These are phyloP conservation scores for Beroe forskalii DNA, from an alignment of 37 sponge, comb jelly and placozoan species.

Conservation along the genomic window DNA sequence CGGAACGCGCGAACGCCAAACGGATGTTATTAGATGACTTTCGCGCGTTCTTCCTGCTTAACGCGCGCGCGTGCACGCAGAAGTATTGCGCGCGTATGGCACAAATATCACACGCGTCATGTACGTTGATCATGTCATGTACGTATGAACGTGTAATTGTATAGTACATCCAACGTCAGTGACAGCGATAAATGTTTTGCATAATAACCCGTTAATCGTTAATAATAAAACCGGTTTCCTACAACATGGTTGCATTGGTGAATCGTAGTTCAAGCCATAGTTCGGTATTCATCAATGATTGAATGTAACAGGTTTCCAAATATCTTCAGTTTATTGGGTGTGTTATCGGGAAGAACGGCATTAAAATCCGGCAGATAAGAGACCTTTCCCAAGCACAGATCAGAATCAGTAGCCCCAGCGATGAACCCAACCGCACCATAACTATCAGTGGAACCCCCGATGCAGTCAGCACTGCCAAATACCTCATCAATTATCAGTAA, in stretches of 20 bases:
- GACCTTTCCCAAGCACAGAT: constrained; percentile 63
- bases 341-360: constrained; percentile 62
- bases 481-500: constrained; percentile 64
- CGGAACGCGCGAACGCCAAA: constrained; percentile 23
- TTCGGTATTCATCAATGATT: too few relatives aligned
- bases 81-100: not conserved
- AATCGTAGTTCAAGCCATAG: too few relatives aligned
- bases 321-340: constrained; percentile 51
- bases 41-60: constrained; percentile 24
- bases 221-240: too few relatives aligned
- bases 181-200: too few relatives aligned
- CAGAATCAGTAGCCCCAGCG: constrained; percentile 61
- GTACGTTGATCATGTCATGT: too few relatives aligned
- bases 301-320: too few relatives aligned
- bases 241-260: too few relatives aligned
- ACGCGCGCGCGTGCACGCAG: constrained; percentile 20
- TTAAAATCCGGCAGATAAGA: constrained; percentile 55
- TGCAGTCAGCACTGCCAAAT: constrained; percentile 60
- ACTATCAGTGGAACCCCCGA: constrained; percentile 63
- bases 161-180: too few relatives aligned
- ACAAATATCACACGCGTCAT: too few relatives aligned
- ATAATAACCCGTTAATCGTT: too few relatives aligned
- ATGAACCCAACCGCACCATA: constrained; percentile 45
- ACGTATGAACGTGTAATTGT: too few relatives aligned
- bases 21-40: not conserved